A percentile compares a stretch with the other conserved stretches of the same genome.
phyloP scores from a whole-genome alignment of 1,140 invertebrate species.

The Tyrophagus putrescentiae region DNA sequence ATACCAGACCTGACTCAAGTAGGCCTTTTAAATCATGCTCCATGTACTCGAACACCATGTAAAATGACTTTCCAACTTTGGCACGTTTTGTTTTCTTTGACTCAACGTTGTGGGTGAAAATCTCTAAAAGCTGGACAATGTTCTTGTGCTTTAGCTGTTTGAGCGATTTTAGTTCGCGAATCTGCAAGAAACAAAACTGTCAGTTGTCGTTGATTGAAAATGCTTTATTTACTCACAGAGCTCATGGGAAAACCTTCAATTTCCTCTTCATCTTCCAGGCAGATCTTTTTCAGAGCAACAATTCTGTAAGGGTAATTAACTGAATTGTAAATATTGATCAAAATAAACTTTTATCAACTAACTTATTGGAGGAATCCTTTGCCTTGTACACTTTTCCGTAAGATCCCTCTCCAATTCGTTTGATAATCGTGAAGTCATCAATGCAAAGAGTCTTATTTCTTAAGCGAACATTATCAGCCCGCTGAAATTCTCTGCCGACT shows the following conservation, averaged over 20 bases:
- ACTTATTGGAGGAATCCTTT: constrained; percentile 58
- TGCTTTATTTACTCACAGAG: constrained; percentile 41
- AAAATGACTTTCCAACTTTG: constrained; percentile 85
- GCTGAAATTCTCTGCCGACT: no score
- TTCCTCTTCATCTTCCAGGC: constrained; percentile 97
- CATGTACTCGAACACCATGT: constrained; percentile 99
- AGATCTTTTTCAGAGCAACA: constrained; percentile 93
- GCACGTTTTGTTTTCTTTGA: constrained; percentile 86
- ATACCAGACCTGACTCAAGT: constrained; percentile 87
- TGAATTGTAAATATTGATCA: constrained; percentile 14
- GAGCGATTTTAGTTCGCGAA: constrained; percentile 96
- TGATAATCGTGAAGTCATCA: constrained; percentile 79
- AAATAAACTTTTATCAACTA: constrained; percentile 24
- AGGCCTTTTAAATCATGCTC: constrained; percentile 99
- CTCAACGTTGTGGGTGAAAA: constrained; percentile 96
- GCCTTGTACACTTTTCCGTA: constrained; percentile 99
- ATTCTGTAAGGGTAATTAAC: constrained; percentile 44
- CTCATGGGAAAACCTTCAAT: constrained; percentile 99
- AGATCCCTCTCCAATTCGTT: constrained; percentile 94
- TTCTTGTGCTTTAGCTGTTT: constrained; percentile 93
- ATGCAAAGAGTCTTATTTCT: constrained; percentile 60
- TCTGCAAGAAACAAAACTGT: no score
- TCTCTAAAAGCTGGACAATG: constrained; percentile 92
- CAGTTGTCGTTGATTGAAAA: background rate
- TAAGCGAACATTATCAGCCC: no score